Conservation (phyloP, 1,140 invertebrate genomes). For the Hylaeus volcanicus region DNA sequence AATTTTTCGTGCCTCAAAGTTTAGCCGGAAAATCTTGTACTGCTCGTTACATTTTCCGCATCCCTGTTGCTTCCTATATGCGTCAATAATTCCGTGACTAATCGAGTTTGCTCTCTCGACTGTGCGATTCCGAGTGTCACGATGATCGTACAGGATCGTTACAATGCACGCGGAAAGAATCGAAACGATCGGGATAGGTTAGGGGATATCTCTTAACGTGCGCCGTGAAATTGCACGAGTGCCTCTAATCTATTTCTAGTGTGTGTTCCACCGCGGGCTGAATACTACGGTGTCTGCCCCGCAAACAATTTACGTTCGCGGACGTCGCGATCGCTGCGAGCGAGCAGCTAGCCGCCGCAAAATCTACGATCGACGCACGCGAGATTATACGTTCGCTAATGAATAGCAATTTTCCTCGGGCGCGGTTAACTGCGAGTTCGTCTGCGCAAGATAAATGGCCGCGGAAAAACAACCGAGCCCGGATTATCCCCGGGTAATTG, state of each 20-base stretch:
- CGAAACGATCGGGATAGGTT: constrained; percentile 24
- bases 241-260: constrained; percentile 51
- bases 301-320: constrained; percentile 28
- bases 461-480: constrained; percentile 13
- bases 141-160: constrained; percentile 3
- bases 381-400: constrained; percentile 38
- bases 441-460: constrained; percentile 14
- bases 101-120: too few relatives aligned
- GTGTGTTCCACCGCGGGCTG: constrained; percentile 34
- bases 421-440: constrained; percentile 3
- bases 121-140: constrained; percentile 10
- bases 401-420: constrained; percentile 40
- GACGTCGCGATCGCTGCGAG: not conserved
- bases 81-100: too few relatives aligned
- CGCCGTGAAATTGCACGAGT: constrained; percentile 46
- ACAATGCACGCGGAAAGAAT: constrained; percentile 36
- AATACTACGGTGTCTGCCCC: constrained; percentile 41
- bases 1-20: too few relatives aligned
- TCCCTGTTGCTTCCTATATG: too few relatives aligned
- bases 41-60: too few relatives aligned
- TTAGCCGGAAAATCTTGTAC: too few relatives aligned
- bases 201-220: constrained; percentile 20
- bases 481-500: constrained; percentile 39
- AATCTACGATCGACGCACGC: constrained; percentile 16
- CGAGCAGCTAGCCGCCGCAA: not conserved